Conservation (phyloP, 2,113 vertebrate species). For the Poecile atricapillus region DNA sequence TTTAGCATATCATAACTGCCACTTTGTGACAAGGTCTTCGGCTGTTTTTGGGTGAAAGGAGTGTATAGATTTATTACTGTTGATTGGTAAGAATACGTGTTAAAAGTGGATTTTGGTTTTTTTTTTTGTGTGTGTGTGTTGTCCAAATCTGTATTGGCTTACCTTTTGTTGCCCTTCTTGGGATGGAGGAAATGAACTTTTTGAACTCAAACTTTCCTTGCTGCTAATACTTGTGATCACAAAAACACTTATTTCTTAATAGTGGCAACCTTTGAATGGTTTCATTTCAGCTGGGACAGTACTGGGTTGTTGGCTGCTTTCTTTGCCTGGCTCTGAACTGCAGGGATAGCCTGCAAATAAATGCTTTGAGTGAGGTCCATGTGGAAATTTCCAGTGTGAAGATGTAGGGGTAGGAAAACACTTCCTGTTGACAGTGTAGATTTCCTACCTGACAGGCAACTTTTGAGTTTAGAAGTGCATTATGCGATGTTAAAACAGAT, state of each 20-base stretch:
- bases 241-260: neutral
- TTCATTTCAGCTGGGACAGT: neutral
- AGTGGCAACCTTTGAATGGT: neutral
- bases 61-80: neutral
- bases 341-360: neutral
- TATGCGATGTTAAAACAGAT: neutral
- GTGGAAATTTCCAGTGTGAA: slow-evolving; percentile 22
- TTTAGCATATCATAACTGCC: neutral
- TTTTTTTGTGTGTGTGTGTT: neutral
- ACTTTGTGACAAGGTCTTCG: neutral
- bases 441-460: neutral
- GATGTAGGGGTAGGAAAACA: neutral
- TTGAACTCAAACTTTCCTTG: neutral
- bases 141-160: neutral
- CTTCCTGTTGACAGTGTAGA: neutral
- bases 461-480: neutral
- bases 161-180: neutral
- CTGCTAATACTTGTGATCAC: neutral
- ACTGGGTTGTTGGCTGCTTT: neutral
- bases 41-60: neutral
- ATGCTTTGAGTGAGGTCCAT: neutral
- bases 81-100: neutral
- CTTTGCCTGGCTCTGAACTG: neutral
- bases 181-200: neutral
- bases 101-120: neutral